These are phyloP conservation scores for Ammodytes marinus DNA, from an alignment of 2,113 vertebrate genomes.

Conservation along the genomic window DNA sequence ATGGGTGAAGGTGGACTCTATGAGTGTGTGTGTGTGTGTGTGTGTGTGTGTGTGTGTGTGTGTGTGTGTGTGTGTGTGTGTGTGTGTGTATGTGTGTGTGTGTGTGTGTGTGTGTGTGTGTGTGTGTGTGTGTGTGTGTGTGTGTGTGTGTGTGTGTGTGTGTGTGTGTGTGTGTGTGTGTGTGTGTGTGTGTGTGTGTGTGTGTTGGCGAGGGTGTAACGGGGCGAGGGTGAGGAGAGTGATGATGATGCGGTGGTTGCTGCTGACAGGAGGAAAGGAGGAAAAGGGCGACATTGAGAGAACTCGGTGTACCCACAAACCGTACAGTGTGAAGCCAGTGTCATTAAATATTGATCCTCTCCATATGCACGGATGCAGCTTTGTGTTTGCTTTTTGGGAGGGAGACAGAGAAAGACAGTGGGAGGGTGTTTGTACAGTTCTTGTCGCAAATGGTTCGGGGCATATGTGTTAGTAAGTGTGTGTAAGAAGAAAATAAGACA, in stretches of 20 bases:
- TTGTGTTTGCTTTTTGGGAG: slow-evolving; percentile 29
- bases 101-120: slow-evolving; percentile 17
- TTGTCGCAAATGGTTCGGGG: background rate
- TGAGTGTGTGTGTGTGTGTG: background rate
- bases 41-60: background rate
- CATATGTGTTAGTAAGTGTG: background rate
- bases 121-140: background rate
- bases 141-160: no score
- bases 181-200: background rate
- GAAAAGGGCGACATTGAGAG: slow-evolving; percentile 38
- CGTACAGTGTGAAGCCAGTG: slow-evolving; percentile 8
- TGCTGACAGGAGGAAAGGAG: slow-evolving; percentile 26
- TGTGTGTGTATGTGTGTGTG: background rate
- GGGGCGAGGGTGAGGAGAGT: slow-evolving; percentile 46
- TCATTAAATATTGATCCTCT: slow-evolving; percentile 71
- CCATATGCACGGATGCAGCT: slow-evolving; percentile 40
- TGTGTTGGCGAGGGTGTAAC: slow-evolving; percentile 11
- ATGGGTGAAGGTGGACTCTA: background rate
- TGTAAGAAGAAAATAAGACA: background rate
- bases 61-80: slow-evolving; percentile 5
- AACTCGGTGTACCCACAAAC: slow-evolving; percentile 50
- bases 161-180: background rate
- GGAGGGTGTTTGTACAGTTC: background rate
- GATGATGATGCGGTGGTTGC: slow-evolving; percentile 56
- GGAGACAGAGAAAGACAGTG: background rate